Evolutionary conservation across 2,888 invertebrate species (phyloP).

Genomic region (Drosophila lutescens): DNA sequence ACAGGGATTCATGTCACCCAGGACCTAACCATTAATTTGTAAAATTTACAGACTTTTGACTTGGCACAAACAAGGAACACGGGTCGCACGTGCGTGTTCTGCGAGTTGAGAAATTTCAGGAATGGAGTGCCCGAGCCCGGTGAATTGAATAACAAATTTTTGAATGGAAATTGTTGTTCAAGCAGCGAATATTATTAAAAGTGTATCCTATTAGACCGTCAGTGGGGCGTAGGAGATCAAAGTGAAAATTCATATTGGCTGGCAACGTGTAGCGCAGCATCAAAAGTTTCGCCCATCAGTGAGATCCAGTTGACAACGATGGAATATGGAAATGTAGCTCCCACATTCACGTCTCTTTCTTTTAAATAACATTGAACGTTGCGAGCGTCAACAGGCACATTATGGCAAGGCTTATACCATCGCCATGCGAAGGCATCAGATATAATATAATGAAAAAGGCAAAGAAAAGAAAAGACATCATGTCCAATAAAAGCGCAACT

Average conservation of each 20-base stretch:
- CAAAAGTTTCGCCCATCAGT: constrained; percentile 1
- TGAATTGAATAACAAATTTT: constrained; percentile 22
- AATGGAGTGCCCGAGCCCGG: neutral
- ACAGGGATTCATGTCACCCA: constrained; percentile 14
- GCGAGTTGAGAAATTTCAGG: neutral
- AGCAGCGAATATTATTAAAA: constrained; percentile 47
- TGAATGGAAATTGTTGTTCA: constrained; percentile 19
- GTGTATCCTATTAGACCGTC: constrained; percentile 42
- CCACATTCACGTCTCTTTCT: constrained; percentile 1
- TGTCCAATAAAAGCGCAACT: constrained; percentile 35
- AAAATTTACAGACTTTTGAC: constrained; percentile 41
- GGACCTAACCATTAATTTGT: constrained; percentile 52
- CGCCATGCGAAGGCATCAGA: constrained; percentile 6
- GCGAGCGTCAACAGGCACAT: constrained; percentile 28
- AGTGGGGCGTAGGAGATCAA: constrained; percentile 34
- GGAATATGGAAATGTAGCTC: constrained; percentile 12
- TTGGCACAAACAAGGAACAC: constrained; percentile 19
- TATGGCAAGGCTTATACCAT: constrained; percentile 40
- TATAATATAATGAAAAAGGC: constrained; percentile 31
- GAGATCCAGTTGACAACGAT: constrained; percentile 12
- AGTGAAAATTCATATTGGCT: constrained; percentile 42
- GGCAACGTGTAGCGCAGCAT: constrained; percentile 12
- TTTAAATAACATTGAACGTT: constrained; percentile 29
- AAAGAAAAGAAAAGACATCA: constrained; percentile 14
- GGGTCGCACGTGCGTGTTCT: neutral